phyloP scores from a whole-genome alignment of 2,113 vertebrate genomes.

The Clupea harengus region DNA sequence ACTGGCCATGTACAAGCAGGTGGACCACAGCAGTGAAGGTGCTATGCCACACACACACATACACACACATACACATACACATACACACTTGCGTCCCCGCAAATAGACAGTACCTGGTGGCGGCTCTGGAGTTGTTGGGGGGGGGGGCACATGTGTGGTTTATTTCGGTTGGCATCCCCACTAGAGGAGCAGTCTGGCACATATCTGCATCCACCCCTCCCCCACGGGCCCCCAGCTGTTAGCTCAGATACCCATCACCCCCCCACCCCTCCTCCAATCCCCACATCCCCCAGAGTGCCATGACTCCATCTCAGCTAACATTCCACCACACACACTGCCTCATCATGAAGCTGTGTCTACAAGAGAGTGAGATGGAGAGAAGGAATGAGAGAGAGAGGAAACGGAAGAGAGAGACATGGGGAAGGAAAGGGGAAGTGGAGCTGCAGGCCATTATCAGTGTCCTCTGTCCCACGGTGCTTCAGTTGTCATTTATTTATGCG shows the following conservation, averaged over 20 bases:
- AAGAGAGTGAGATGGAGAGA: neutral
- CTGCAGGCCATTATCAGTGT: constrained; percentile 5
- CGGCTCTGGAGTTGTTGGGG: neutral
- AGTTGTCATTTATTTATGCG: constrained; percentile 41
- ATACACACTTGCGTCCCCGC: neutral
- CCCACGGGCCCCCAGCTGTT: constrained; percentile 34
- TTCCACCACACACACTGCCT: neutral
- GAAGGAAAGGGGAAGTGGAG: neutral
- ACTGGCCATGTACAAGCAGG: neutral
- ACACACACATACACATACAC: neutral
- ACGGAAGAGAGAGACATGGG: neutral
- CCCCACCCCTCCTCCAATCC: neutral
- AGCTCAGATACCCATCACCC: neutral
- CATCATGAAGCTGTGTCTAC: neutral
- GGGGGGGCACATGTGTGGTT: neutral
- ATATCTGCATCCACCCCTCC: neutral
- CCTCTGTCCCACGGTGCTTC: neutral
- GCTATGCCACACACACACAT: neutral
- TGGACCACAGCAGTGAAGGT: neutral
- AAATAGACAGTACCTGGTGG: neutral
- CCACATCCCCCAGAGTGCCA: neutral
- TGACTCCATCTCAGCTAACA: neutral
- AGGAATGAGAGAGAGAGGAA: neutral
- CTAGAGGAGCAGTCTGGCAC: neutral
- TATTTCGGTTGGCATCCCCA: neutral